Percentiles rank a stretch among this genome's conserved stretches.
Evolutionary conservation across 2,113 vertebrate genomes (phyloP).

Genomic region (Alexandromys fortis): DNA sequence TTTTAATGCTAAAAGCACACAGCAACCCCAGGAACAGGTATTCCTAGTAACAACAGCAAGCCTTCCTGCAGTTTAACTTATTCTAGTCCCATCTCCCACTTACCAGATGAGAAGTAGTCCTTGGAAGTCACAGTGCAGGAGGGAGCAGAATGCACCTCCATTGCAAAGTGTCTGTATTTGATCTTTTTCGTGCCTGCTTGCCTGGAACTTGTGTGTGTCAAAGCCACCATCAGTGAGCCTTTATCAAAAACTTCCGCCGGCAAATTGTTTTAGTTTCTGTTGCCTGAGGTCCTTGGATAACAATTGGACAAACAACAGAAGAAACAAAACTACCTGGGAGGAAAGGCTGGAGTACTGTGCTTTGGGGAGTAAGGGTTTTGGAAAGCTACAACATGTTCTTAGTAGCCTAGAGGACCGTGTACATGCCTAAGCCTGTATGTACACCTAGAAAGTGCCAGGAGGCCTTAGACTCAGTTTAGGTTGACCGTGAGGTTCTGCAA

Average conservation of each 20-base stretch:
- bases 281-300: neutral
- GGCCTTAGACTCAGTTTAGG: neutral
- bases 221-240: neutral
- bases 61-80: neutral
- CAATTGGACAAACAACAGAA: neutral
- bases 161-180: neutral
- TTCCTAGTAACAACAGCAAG: neutral
- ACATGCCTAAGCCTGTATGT: neutral
- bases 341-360: neutral
- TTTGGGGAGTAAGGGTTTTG: neutral
- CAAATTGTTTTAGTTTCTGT: neutral
- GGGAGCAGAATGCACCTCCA: no score
- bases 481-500: neutral
- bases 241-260: neutral
- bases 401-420: neutral
- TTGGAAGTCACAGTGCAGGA: neutral
- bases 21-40: neutral
- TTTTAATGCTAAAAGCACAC: constrained; percentile 6
- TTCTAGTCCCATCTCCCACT: neutral
- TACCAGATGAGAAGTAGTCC: neutral
- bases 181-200: neutral
- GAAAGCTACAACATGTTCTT: neutral
- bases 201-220: neutral
- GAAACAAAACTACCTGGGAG: neutral
- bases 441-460: neutral